phyloP scores from a whole-genome alignment of 2,888 invertebrate species.

The Amphimallon solstitiale region DNA sequence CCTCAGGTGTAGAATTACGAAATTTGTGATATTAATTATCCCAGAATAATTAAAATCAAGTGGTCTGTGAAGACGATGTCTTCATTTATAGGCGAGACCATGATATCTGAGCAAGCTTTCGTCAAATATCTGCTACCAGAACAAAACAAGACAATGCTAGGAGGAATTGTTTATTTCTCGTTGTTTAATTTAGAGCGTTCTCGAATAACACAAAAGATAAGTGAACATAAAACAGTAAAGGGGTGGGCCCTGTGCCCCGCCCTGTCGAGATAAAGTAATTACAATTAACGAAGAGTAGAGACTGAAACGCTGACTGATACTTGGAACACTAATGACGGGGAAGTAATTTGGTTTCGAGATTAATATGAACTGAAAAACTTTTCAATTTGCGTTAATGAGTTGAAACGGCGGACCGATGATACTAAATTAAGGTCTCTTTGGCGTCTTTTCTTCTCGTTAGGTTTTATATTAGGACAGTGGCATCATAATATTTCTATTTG shows the following conservation, averaged over 20 bases:
- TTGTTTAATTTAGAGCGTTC: constrained; percentile 32
- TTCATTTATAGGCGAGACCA: constrained; percentile 12
- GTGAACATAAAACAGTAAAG: constrained; percentile 38
- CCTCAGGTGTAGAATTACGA: not conserved
- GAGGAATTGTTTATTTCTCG: constrained; percentile 35
- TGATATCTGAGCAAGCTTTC: constrained; percentile 6
- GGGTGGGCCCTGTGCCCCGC: constrained; percentile 38
- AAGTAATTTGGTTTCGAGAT: constrained; percentile 57
- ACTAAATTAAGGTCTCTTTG: constrained; percentile 30
- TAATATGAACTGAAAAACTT: constrained; percentile 56
- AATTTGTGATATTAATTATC: constrained; percentile 20
- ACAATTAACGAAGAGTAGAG: constrained; percentile 54
- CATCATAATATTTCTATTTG: no score
- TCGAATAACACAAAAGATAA: constrained; percentile 34
- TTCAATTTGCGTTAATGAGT: constrained; percentile 47
- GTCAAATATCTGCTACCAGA: constrained; percentile 5
- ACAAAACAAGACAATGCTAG: constrained; percentile 13
- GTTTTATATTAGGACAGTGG: no score
- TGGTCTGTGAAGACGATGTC: constrained; percentile 22
- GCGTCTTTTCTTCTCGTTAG: no score
- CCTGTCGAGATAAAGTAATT: constrained; percentile 56
- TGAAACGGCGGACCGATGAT: constrained; percentile 39
- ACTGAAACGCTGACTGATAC: constrained; percentile 49
- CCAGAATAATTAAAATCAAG: constrained; percentile 25
- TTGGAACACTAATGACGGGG: constrained; percentile 56